Base-by-base conservation (phyloP, 2,888 invertebrate genomes). In the Mesoligia furuncula region DNA sequence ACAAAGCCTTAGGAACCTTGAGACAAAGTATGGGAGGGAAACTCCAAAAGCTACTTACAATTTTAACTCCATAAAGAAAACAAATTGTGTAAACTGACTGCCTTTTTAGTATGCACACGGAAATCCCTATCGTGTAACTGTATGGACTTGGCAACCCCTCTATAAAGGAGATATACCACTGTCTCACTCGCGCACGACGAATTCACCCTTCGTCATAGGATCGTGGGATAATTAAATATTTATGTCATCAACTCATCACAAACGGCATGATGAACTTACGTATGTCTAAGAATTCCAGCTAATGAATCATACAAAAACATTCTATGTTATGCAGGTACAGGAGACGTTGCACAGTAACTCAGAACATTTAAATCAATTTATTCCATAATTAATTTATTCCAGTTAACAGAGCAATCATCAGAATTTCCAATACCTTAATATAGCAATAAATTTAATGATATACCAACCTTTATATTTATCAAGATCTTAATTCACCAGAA, bases 181-280 rank as follows among this genome's bases (percentile, higher is more conserved):
- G 87, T 96, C 96, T 93, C 94, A 89, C 92, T 96, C 93, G 85
- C 91, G 78, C 95, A 89, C 90, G 85, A 90, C 89, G 89, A 92
- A 93, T 78, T 85, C 87, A 93, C 96, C 95, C 95, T 94, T 91
- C 90, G 88, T 91, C 90, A 93, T 90, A 90, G 92, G 88, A 94
- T 93, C 95, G 94, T 95, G 94, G 93, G 94, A 95, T 95, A 95
- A 96, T 96, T 96, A 96, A 96, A 96, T 95, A 96, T 96, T 95
- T 95, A 96, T 95, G 88, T 93, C 93, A 93, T 45, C 45, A 42
- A 42, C 42, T 42, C 13, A 45, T 94, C 92, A 91, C 91, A 92
- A 89, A 92, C 90, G 87, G 87, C 84, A 90, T 80, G 75, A 87
- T 81, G 48, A 77, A 86, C 68, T 85, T 81, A 87, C 77, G 65